Conservation (phyloP, 2,797 vertebrate species). For the Sylvilagus floridanus region DNA sequence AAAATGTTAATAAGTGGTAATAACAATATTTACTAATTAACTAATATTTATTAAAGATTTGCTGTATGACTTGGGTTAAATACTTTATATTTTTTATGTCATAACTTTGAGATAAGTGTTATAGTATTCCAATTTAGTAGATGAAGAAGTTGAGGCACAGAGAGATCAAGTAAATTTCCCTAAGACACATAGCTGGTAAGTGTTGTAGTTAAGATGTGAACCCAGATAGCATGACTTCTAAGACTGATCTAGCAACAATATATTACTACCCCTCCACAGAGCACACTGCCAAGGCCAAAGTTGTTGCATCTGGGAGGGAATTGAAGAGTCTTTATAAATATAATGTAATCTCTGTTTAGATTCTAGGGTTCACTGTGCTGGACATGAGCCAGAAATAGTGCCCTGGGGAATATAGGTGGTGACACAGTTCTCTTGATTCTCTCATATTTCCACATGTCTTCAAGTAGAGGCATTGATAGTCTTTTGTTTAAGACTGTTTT, state of each 20-base stretch:
- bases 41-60: neutral
- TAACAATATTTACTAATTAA: neutral
- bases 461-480: neutral
- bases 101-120: neutral
- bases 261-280: neutral
- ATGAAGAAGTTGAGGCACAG: slow-evolving; percentile 1
- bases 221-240: neutral
- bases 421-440: neutral
- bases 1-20: neutral
- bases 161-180: neutral
- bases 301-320: neutral
- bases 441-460: neutral
- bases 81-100: neutral
- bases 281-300: neutral
- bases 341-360: neutral
- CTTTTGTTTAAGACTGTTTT: neutral
- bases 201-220: neutral
- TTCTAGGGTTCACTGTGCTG: neutral
- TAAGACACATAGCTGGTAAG: neutral
- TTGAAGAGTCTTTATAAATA: neutral
- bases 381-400: neutral
- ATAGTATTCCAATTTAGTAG: slow-evolving; percentile 17
- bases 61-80: neutral
- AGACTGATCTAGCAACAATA: neutral
- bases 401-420: neutral